Evolutionary conservation across 2,888 invertebrate genomes (phyloP).

Genomic region (Galeopsomyia nigrocyanea): DNA sequence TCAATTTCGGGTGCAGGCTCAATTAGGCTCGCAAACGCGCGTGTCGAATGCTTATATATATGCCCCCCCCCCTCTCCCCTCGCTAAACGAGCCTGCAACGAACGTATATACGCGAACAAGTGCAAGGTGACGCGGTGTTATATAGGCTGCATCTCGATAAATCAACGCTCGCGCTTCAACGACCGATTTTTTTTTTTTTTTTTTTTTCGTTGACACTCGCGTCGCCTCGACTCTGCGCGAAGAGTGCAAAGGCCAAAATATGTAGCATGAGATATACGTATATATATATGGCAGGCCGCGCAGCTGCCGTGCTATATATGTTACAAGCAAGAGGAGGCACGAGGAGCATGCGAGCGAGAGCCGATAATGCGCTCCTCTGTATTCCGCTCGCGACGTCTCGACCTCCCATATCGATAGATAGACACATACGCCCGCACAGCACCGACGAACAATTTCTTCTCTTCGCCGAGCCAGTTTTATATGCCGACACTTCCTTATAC

Average conservation of each 20-base stretch:
- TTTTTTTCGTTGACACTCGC: neutral
- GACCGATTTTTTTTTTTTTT: too few species aligned
- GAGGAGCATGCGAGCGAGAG: conserved; percentile 28
- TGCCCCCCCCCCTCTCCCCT: neutral
- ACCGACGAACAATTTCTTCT: too few species aligned
- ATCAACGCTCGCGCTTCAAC: conserved; percentile 22
- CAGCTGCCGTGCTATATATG: neutral
- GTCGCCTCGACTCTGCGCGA: conserved; percentile 17
- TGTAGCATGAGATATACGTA: conserved; percentile 48
- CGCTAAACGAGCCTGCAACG: too few species aligned
- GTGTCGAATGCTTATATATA: conserved; percentile 11
- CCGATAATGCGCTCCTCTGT: conserved; percentile 68
- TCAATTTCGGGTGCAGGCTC: conserved; percentile 5
- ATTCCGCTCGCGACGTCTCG: conserved; percentile 63
- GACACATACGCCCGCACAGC: too few species aligned
- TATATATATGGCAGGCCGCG: too few species aligned
- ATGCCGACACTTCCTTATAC: too few species aligned
- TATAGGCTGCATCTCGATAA: neutral
- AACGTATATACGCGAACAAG: neutral
- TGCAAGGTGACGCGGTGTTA: conserved; percentile 1
- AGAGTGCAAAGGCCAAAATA: conserved; percentile 53
- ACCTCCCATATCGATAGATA: conserved; percentile 67
- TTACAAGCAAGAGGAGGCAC: neutral
- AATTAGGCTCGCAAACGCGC: conserved; percentile 24
- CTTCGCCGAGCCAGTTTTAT: too few species aligned